phyloP scores from a whole-genome alignment of 2,113 vertebrate genomes.

The Melanocharis versteri region DNA sequence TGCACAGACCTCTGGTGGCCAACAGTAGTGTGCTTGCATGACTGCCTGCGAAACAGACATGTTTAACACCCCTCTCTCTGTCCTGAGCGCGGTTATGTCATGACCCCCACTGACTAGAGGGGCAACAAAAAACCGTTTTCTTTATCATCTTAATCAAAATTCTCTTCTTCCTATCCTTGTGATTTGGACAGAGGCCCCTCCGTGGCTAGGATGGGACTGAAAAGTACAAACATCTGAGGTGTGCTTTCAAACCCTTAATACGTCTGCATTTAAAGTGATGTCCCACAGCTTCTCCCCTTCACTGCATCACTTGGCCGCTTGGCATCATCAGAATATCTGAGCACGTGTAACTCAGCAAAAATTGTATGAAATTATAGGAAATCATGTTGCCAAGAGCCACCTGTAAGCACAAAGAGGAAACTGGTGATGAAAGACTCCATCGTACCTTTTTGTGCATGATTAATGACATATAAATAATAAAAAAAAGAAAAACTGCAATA shows the following conservation, averaged over 20 bases:
- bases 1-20: background rate
- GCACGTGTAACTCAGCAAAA: background rate
- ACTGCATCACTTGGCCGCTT: background rate
- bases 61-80: background rate
- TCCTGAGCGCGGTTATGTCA: rapidly evolving
- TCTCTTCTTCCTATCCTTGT: background rate
- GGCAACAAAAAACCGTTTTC: background rate
- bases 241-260: background rate
- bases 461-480: background rate
- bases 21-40: background rate
- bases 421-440: background rate
- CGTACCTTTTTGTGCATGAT: background rate
- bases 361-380: background rate
- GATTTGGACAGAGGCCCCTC: background rate
- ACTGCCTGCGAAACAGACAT: background rate
- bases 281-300: background rate
- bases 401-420: background rate
- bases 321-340: background rate
- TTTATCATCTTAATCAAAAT: background rate
- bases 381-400: background rate
- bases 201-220: background rate
- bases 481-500: background rate
- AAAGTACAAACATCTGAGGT: background rate
- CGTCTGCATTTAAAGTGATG: background rate
- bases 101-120: background rate